These are phyloP conservation scores for Avahi laniger DNA, from an alignment of 2,797 vertebrate species.

Conservation along the genomic window DNA sequence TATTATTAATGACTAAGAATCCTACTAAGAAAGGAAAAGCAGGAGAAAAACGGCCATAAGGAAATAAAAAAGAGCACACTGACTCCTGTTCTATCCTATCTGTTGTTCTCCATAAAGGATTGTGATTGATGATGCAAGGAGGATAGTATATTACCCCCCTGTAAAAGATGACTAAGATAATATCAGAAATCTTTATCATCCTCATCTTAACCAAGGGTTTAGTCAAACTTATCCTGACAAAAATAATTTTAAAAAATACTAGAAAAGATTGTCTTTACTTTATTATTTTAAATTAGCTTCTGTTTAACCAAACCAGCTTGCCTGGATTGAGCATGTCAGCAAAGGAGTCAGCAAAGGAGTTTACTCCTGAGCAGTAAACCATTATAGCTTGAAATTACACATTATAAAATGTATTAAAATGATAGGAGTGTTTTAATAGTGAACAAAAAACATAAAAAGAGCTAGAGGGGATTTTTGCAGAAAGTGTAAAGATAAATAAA, in stretches of 20 bases:
- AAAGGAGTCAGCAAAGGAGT: background rate
- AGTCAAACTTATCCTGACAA: slow-evolving; percentile 5
- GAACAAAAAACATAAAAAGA: background rate
- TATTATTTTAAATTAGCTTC: slow-evolving; percentile 34
- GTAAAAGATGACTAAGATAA: slow-evolving; percentile 6
- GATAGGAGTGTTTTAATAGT: background rate
- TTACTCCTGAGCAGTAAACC: background rate
- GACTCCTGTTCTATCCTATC: background rate
- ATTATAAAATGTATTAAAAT: slow-evolving; percentile 37
- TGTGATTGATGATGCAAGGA: background rate
- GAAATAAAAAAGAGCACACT: background rate
- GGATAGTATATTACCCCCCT: background rate
- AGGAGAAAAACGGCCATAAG: background rate
- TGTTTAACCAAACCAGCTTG: background rate
- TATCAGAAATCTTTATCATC: slow-evolving; percentile 6
- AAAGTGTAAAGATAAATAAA: slow-evolving; percentile 26
- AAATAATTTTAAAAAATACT: background rate
- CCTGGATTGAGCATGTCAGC: background rate
- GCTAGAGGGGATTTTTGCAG: background rate
- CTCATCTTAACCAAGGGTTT: background rate
- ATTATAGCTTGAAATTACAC: slow-evolving; percentile 7
- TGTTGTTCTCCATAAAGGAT: background rate
- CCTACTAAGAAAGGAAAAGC: background rate
- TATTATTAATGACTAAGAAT: background rate
- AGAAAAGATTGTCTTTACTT: background rate